Conservation (phyloP, 2,113 vertebrate genomes). For the Dicaeum eximium region DNA sequence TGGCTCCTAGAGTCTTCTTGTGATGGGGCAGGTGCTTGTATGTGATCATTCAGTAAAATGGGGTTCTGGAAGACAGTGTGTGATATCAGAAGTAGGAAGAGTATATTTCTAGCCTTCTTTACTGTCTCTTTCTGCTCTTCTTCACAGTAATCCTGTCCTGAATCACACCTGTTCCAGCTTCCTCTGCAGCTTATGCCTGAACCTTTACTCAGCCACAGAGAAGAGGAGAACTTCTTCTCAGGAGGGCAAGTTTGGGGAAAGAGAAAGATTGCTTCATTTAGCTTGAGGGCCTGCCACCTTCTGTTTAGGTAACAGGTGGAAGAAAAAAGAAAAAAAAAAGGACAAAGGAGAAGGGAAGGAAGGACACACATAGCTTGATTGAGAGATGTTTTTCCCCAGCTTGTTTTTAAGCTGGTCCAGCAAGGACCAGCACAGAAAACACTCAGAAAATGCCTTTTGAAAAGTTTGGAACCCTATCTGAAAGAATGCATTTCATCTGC, state of each 20-base stretch:
- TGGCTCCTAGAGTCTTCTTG: neutral
- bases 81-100: neutral
- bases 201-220: conserved; percentile 74
- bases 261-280: neutral
- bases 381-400: neutral
- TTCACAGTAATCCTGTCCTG: conserved; percentile 80
- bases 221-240: conserved; percentile 53
- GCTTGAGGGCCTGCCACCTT: neutral
- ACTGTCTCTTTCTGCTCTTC: conserved; percentile 6
- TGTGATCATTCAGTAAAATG: neutral
- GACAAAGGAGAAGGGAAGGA: neutral
- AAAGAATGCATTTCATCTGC: neutral
- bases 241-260: conserved; percentile 70
- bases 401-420: neutral
- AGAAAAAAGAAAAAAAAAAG: neutral
- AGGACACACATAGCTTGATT: neutral
- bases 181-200: conserved; percentile 81
- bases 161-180: conserved; percentile 88
- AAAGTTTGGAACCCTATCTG: neutral
- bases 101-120: neutral
- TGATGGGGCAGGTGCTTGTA: neutral
- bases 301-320: neutral
- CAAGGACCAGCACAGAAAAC: neutral
- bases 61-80: neutral
- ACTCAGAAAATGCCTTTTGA: neutral